These are phyloP conservation scores for Drosophila seguyi DNA, from an alignment of 1,140 invertebrate genomes.

Conservation along the genomic window DNA sequence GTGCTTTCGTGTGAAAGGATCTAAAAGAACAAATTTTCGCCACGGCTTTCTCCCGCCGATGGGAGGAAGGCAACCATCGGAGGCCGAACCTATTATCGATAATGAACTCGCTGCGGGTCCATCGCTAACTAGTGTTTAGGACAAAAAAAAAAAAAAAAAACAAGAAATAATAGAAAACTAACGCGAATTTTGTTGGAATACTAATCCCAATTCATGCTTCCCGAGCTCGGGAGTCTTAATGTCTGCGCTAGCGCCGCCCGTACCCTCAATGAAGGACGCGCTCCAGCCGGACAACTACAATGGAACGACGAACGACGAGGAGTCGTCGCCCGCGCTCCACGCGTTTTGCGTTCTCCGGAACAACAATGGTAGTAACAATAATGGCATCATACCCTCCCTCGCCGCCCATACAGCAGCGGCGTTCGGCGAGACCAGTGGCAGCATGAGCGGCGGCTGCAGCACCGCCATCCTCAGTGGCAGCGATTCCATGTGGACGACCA, in stretches of 20 bases:
- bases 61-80: not conserved
- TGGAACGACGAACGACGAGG: constrained; percentile 27
- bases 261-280: constrained; percentile 38
- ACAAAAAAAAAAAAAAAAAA: constrained; percentile 22
- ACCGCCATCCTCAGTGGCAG: not conserved
- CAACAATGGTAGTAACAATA: constrained; percentile 25
- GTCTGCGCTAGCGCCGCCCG: constrained; percentile 35
- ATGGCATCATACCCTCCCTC: not conserved
- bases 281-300: constrained; percentile 34
- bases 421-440: not conserved
- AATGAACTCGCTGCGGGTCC: not conserved
- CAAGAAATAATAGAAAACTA: constrained; percentile 1
- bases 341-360: constrained; percentile 41
- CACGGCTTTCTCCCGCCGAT: not conserved
- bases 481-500: constrained; percentile 14
- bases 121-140: constrained; percentile 27
- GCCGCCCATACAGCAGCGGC: not conserved
- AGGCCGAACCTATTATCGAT: constrained; percentile 1
- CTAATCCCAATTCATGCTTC: constrained; percentile 14
- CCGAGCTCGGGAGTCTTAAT: constrained; percentile 9
- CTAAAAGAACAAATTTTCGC: not conserved
- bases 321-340: constrained; percentile 24
- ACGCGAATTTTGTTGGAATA: not conserved
- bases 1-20: not conserved
- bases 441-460: constrained; percentile 11